These are phyloP conservation scores for Plagodis pulveraria DNA, from an alignment of 2,888 invertebrate genomes.

Conservation along the genomic window DNA sequence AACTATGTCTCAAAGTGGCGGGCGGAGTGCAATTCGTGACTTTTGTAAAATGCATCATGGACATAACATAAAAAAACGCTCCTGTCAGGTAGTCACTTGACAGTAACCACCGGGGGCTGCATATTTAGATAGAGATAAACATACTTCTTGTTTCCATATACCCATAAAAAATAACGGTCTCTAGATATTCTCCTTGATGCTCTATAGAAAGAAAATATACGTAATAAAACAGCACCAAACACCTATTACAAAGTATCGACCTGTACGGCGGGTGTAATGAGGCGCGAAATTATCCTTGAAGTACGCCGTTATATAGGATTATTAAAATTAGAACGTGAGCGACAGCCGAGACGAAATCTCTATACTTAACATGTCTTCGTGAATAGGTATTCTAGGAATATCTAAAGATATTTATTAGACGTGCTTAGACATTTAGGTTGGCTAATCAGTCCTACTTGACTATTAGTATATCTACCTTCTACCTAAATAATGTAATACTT, in stretches of 20 bases:
- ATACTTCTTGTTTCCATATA: neutral
- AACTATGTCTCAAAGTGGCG: no score
- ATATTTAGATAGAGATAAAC: no score
- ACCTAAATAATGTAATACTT: no score
- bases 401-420: no score
- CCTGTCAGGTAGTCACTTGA: no score
- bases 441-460: no score
- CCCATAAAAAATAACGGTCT: neutral
- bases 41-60: no score
- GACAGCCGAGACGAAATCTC: constrained; percentile 9
- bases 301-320: constrained; percentile 34
- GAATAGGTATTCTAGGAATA: neutral
- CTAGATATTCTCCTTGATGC: neutral
- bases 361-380: neutral
- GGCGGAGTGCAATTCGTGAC: no score
- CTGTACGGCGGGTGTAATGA: constrained; percentile 38
- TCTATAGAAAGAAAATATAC: neutral
- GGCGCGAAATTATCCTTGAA: constrained; percentile 37
- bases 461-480: no score
- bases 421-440: no score
- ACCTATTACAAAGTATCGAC: constrained; percentile 34
- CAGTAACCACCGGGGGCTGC: no score
- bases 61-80: no score
- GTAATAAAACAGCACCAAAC: neutral
- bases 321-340: constrained; percentile 35